phyloP scores from a whole-genome alignment of 2,888 invertebrate species.

The Endomychus coccineus region DNA sequence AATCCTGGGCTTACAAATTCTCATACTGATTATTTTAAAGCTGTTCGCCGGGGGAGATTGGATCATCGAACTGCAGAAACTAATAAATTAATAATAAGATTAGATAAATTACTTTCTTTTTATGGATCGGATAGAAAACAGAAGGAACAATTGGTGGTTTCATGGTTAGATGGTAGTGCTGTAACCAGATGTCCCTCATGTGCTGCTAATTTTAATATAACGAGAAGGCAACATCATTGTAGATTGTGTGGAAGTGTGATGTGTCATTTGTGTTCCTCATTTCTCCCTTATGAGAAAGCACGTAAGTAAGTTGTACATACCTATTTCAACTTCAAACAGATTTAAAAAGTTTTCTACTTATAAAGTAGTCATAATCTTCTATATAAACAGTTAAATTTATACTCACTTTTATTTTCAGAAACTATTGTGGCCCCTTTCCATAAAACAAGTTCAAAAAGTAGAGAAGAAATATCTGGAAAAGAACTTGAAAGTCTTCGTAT shows the following conservation, averaged over 20 bases:
- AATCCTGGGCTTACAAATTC: constrained; percentile 57
- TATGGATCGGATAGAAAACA: constrained; percentile 63
- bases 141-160: constrained; percentile 68
- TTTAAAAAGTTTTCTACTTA: not conserved
- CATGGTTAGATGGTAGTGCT: constrained; percentile 88
- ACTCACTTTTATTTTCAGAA: constrained; percentile 30
- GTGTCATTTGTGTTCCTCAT: constrained; percentile 86
- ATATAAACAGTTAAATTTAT: constrained; percentile 2
- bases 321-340: not conserved
- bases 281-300: constrained; percentile 71
- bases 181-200: constrained; percentile 89
- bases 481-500: constrained; percentile 57
- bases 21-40: constrained; percentile 71
- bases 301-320: constrained; percentile 48
- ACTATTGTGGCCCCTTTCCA: constrained; percentile 39
- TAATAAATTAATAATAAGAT: constrained; percentile 87
- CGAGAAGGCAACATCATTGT: constrained; percentile 92
- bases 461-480: constrained; percentile 35
- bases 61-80: constrained; percentile 91
- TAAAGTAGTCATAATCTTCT: not conserved
- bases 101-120: constrained; percentile 84
- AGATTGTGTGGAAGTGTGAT: constrained; percentile 88
- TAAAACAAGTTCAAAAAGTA: constrained; percentile 29
- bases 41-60: constrained; percentile 56
- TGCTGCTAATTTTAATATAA: constrained; percentile 78